Evolutionary conservation across 2,888 invertebrate genomes (phyloP).

Genomic region (Strigamia maritima): DNA sequence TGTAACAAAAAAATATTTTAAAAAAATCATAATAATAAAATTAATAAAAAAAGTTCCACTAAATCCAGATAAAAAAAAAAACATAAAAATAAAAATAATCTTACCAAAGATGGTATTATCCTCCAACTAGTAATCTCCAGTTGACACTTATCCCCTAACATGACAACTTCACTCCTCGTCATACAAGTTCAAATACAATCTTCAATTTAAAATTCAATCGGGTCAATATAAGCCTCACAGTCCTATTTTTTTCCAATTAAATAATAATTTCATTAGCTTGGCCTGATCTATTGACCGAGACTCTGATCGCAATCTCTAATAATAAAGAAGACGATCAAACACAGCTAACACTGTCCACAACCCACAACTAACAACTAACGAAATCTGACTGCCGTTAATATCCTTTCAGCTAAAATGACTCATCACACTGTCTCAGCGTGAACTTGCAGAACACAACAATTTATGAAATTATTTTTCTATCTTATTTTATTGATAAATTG

Average conservation of each 20-base stretch:
- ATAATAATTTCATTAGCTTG: neutral
- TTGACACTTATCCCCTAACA: neutral
- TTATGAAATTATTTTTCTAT: neutral
- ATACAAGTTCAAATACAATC: neutral
- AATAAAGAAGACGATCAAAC: neutral
- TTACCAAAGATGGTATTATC: constrained; percentile 8
- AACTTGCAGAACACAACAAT: neutral
- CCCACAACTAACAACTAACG: neutral
- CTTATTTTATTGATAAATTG: neutral
- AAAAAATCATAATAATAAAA: neutral
- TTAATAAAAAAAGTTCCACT: neutral
- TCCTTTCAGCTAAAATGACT: neutral
- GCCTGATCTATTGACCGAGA: constrained; percentile 30
- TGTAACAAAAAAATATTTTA: neutral
- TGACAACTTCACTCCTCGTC: neutral
- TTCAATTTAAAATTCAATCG: neutral
- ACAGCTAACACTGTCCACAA: neutral
- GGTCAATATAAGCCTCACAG: neutral
- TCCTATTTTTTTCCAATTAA: neutral
- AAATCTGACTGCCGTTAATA: neutral
- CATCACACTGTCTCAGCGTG: neutral
- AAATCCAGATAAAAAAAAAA: too few relatives aligned
- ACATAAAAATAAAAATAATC: neutral
- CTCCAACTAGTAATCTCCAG: constrained; percentile 17
- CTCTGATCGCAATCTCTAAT: neutral